Percentiles rank a stretch among this genome's conserved stretches.
phyloP scores from a whole-genome alignment of 1,140 invertebrate species.

The Kradibia gibbosae region DNA sequence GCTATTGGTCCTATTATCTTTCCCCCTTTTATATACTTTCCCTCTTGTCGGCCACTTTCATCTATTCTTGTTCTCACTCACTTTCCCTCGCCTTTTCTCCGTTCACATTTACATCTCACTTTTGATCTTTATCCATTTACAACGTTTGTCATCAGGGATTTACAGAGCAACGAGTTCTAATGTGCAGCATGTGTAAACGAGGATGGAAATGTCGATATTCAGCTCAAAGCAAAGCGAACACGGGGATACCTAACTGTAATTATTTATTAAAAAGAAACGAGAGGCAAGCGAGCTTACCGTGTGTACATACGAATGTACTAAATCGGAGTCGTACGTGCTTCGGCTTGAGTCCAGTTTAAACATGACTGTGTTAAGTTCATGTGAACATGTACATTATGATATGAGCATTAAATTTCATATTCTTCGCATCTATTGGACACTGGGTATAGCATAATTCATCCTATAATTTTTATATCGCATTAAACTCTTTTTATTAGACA shows the following conservation, averaged over 20 bases:
- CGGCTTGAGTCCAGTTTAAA: conserved; percentile 23
- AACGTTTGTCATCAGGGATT: conserved; percentile 15
- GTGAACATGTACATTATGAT: conserved; percentile 39
- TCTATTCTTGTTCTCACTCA: no score
- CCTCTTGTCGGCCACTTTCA: background rate
- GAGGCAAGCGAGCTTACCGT: conserved; percentile 18
- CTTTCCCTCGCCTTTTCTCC: no score
- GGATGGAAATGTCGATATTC: background rate
- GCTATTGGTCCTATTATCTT: no score
- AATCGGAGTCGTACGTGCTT: conserved; percentile 45
- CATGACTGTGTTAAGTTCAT: conserved; percentile 18
- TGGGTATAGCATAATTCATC: background rate
- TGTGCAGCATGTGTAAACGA: background rate
- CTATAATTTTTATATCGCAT: background rate
- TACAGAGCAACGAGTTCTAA: background rate
- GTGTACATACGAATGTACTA: conserved; percentile 21
- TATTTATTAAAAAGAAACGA: conserved; percentile 56
- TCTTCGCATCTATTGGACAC: background rate
- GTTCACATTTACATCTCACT: background rate
- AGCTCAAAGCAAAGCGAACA: background rate
- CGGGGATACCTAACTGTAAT: conserved; percentile 57
- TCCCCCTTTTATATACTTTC: no score
- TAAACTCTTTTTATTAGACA: background rate
- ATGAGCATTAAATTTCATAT: conserved; percentile 30
- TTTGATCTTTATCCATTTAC: background rate